Evolutionary conservation across 2,113 vertebrate genomes (phyloP), one percentile per base, ranked within the genome.

Genomic region (Progne subis): DNA sequence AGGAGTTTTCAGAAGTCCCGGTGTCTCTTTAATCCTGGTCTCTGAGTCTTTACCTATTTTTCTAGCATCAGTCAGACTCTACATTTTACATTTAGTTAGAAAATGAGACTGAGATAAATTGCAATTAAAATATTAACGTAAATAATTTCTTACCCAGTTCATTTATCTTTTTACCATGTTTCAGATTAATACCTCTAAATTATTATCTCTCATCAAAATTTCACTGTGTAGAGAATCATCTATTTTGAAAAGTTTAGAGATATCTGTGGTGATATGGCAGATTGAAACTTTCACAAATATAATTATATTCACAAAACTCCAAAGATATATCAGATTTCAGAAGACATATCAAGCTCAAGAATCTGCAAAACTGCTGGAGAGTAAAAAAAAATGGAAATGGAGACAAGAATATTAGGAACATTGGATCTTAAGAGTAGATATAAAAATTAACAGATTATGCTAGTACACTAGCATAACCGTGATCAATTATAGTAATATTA

Each of bases 391-490:
- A 53, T 11, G 14, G 69, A 87, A 60, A 74, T 7, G 10, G 31
- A 87, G 28, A 68, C 20, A 8, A 39, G 8, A 70, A 53, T 52
- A 14, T 37, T 24, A 53, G 12, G 32, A 50, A 37, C 14, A 39
- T 5, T 59, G 13, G 14, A 31, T 39, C 46, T 67, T 28, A 67
- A 28, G 31, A 57, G 18, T 20, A 78, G 14, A 18, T 49, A 44
- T 16, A 44, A 47, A 63, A 87, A 72, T 72, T 34, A 64, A 61
- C 18, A 44, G 15, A 31, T 59, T 34, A 26, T 63, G 21, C 4
- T 82, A 32, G 13, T 43, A 47, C 6, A 8, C 5, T 23, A 57
- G 12, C 32, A 74, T 39, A 70, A 61, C 5, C 0, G 0, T 18
- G 47, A 43, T 47, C 24, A 69, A 60, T 44, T 82, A n/a, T 19